These are phyloP conservation scores for Cotesia typhae DNA, from an alignment of 1,140 invertebrate genomes.

Conservation along the genomic window DNA sequence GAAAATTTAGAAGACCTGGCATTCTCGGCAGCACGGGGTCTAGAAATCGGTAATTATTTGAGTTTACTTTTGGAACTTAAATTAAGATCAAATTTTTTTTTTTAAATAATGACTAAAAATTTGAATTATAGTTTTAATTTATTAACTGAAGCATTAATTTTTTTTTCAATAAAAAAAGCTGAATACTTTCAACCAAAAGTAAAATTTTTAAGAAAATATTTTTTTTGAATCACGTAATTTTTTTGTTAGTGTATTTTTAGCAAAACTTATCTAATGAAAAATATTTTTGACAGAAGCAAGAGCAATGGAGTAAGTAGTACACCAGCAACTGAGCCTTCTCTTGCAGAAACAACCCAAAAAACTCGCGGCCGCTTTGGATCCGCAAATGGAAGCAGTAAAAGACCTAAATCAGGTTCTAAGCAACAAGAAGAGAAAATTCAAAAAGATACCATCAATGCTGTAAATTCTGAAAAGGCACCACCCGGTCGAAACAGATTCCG, in stretches of 20 bases:
- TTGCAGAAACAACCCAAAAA: conserved; percentile 49
- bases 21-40: conserved; percentile 47
- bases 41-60: conserved; percentile 53
- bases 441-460: conserved; percentile 49
- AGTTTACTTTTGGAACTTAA: too few relatives aligned
- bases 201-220: not conserved
- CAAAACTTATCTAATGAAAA: conserved; percentile 6
- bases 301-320: conserved; percentile 46
- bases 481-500: conserved; percentile 53
- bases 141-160: too few relatives aligned
- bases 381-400: conserved; percentile 50
- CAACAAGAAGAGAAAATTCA: conserved; percentile 51
- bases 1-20: conserved; percentile 59
- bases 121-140: too few relatives aligned
- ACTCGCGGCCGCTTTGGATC: conserved; percentile 49
- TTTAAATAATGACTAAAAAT: too few relatives aligned
- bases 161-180: not conserved
- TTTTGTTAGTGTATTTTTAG: conserved; percentile 10
- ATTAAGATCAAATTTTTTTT: too few relatives aligned
- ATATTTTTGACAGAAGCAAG: conserved; percentile 48
- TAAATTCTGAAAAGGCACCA: conserved; percentile 49
- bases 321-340: conserved; percentile 46
- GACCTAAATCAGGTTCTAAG: conserved; percentile 54
- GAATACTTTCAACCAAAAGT: not conserved
- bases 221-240: not conserved